Evolutionary conservation across 2,888 invertebrate species (phyloP).

Genomic region (Nomada goodeniana): DNA sequence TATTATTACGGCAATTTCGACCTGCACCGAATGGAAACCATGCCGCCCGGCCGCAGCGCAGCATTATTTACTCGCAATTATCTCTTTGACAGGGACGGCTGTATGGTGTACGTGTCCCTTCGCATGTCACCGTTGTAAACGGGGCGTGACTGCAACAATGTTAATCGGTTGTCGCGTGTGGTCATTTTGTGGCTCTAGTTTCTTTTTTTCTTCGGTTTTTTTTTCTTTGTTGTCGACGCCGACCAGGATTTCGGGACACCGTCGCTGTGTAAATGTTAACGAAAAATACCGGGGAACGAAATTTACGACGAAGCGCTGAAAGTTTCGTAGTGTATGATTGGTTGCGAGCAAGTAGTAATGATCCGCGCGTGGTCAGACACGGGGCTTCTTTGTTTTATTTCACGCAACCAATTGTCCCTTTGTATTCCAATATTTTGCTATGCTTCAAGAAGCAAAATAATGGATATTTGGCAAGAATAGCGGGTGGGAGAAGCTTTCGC

Average conservation of each 20-base stretch:
- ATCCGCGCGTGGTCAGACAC: not conserved
- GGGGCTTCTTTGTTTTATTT: not conserved
- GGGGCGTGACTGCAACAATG: slow-evolving; percentile 21
- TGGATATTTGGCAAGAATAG: not conserved
- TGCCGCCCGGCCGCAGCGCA: slow-evolving; percentile 33
- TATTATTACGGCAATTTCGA: slow-evolving; percentile 54
- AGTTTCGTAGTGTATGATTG: not conserved
- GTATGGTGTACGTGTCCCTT: slow-evolving; percentile 7
- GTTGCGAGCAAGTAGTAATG: not conserved
- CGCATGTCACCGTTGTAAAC: slow-evolving; percentile 33
- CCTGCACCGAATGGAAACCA: slow-evolving; percentile 34
- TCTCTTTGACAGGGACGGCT: slow-evolving; percentile 54
- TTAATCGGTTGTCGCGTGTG: slow-evolving; percentile 31
- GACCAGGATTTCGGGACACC: not conserved
- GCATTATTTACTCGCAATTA: slow-evolving; percentile 61
- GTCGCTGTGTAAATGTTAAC: too few relatives aligned
- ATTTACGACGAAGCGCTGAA: not conserved
- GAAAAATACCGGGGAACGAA: not conserved
- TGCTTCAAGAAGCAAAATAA: too few relatives aligned
- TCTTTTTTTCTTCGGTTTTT: not conserved
- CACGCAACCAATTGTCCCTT: too few relatives aligned
- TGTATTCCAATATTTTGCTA: too few relatives aligned
- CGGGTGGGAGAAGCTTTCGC: too few relatives aligned
- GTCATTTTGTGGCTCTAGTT: slow-evolving; percentile 5
- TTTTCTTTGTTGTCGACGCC: not conserved